Evolutionary conservation across 2,888 invertebrate genomes (phyloP), one percentile per base, ranked within the genome.

Genomic region (Cerceris rybyensis): DNA sequence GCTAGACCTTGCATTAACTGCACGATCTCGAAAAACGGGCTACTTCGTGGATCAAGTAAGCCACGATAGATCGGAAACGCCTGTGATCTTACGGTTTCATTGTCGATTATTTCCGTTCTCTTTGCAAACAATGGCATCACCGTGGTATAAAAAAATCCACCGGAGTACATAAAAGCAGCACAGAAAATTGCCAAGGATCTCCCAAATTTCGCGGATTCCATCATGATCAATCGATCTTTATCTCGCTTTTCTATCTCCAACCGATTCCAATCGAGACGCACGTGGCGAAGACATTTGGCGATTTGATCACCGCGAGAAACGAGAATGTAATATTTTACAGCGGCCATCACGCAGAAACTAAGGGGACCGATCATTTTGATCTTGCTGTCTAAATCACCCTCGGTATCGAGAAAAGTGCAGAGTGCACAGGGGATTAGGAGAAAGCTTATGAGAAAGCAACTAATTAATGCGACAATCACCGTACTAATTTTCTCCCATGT

Each of bases 1-100:
- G 88, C 85, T 28, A 89, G 67, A 75, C 84, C 86, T 66, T 91
- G 90, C 11, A 81, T 68, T 0, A 85, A 42, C 17, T 90, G 90
- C 7, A 90, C 85, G 55, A 91, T 88, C 67, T 91, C 89, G 76
- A 90, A 90, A 8, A 68, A 84, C 0, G 91, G 91, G 42, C 85
- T 90, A 0, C 39, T 64, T 2, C 87, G 81, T 7, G 88, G 87
- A 58, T 90, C 85, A 7, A 90, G 70, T 0, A 90, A 67, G 0
- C 77, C 77, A 0, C 84, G 84, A 46, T 90, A 91, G 41, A 90
- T 86, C 6, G 90, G 90, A 60, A 88, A 90, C 0, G 88, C 84
- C 2, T 89, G 77, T 0, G 85, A 81, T 42, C 88, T 82, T 6
- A 88, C 80, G 0, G 81, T 90, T 8, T 81, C 74, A 41, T 89